Conservation (phyloP, 92 coral and sea anemone genomes). For the Pocillopora meandrina region DNA sequence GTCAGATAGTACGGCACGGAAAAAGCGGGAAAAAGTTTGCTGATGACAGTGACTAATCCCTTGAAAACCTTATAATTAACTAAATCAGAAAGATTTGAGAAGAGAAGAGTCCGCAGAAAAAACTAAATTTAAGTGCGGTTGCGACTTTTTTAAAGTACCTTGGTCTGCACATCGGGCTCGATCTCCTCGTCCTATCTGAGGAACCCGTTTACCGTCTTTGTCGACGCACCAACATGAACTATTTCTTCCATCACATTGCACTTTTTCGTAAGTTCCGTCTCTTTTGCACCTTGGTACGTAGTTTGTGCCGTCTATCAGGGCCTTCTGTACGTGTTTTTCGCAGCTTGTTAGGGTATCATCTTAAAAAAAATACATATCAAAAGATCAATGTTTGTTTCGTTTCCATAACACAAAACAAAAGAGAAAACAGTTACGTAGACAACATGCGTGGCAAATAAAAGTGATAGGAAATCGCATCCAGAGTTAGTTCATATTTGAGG, state of each 20-base stretch:
- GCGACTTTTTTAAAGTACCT: constrained; percentile 35
- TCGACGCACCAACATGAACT: constrained; percentile 74
- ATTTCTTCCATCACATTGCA: constrained; percentile 59
- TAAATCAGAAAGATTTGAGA: too few relatives aligned
- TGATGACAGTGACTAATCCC: too few relatives aligned
- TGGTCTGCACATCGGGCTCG: constrained; percentile 65
- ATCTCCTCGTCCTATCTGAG: constrained; percentile 59
- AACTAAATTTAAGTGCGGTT: too few relatives aligned
- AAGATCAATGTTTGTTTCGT: neutral
- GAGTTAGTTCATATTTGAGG: too few relatives aligned
- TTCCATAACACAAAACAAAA: neutral
- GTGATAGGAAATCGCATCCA: too few relatives aligned
- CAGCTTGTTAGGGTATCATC: constrained; percentile 46
- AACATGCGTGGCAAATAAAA: too few relatives aligned
- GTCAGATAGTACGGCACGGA: neutral
- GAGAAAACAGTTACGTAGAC: too few relatives aligned
- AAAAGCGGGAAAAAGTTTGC: neutral
- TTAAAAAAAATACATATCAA: neutral
- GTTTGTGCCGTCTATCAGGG: constrained; percentile 36
- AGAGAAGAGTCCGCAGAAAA: too few relatives aligned
- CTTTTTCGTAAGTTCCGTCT: constrained; percentile 66
- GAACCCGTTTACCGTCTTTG: constrained; percentile 63
- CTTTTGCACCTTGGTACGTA: constrained; percentile 59
- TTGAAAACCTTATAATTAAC: too few relatives aligned
- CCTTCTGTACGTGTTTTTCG: constrained; percentile 42